Base-by-base conservation (phyloP, 2,113 vertebrate genomes). In the Mirounga angustirostris region DNA sequence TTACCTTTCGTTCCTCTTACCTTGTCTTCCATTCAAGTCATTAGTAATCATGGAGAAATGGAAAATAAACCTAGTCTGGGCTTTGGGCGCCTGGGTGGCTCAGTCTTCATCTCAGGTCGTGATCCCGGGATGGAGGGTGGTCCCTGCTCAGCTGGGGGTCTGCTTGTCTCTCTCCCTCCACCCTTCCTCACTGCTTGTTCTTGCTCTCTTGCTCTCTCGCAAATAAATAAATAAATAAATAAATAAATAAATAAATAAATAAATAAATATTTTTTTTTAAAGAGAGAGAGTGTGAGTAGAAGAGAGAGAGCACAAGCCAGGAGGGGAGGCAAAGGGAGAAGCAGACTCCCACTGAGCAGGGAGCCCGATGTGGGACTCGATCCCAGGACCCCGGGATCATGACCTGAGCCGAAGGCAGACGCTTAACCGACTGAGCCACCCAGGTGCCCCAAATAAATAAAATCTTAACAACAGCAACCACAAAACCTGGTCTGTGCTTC, bases 51-150 rank as follows among this genome's bases (percentile, higher is more conserved):
- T 0, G 0, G 19, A 26, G 18, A 73, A 36, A 67, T 9, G 9
- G 46, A 30, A 36, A 30, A 18, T 26, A 9, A 11, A 5, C 1
- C 4, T 21, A 4, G 1, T 0, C 26, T 18, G 7, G 24, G 26
- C 19, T 88, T 50, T 50, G 36, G 33, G 65, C 7, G 0, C 33
- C 65, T 12, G 33, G 65, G 30, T n/a, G 65, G 33, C 15, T 69
- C 30, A 69, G 65, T n/a, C 30, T 69, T 69, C 3, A 14, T 33
- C 65, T 69, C 65, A n/a, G 65, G 15, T 69, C 65, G n/a, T 4
- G 65, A 69, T 69, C 7, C 7, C 16, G 7, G 33, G 15, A 16
- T 9, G 30, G 30, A 2, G 14, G 13, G 5, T 5, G 13, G 28
- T 67, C 63, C 65, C 30, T 67, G 65, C 33, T 69, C 65, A 19